Evolutionary conservation across 2,888 invertebrate species (phyloP).

Genomic region (Dicroscelio sp.): DNA sequence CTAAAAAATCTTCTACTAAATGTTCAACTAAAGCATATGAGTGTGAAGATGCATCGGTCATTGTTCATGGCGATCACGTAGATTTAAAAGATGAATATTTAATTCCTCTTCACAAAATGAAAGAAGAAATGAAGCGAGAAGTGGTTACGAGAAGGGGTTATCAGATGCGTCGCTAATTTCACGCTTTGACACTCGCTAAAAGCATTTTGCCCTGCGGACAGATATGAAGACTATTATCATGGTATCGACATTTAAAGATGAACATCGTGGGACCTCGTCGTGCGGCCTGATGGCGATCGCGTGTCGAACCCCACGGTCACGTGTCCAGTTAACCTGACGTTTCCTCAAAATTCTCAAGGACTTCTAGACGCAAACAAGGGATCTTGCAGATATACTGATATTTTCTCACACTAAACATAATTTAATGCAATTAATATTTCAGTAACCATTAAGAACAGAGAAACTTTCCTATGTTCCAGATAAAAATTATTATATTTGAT

Average conservation of each 20-base stretch:
- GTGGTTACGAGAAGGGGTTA: conserved; percentile 36
- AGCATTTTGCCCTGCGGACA: conserved; percentile 50
- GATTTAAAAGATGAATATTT: background rate
- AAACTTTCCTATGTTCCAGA: no score
- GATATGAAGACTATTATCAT: conserved; percentile 65
- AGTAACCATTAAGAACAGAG: no score
- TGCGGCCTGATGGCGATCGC: conserved; percentile 83
- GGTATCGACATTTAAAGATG: conserved; percentile 67
- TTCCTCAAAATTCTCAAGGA: conserved; percentile 85
- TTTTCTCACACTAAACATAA: conserved; percentile 90
- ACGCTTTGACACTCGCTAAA: conserved; percentile 68
- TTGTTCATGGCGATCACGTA: no score
- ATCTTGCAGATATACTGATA: conserved; percentile 84
- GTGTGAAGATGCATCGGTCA: no score
- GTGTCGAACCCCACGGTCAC: conserved; percentile 89
- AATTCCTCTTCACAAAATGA: no score
- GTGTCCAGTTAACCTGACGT: conserved; percentile 88
- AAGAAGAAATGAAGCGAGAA: no score
- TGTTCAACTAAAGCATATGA: no score
- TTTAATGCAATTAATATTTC: background rate
- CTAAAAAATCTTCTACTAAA: no score
- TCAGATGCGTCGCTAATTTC: conserved; percentile 47
- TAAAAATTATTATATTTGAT: no score
- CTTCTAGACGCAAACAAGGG: conserved; percentile 52
- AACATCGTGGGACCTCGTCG: conserved; percentile 47